phyloP scores from a whole-genome alignment of 2,888 invertebrate genomes.

The Ophraella communa region DNA sequence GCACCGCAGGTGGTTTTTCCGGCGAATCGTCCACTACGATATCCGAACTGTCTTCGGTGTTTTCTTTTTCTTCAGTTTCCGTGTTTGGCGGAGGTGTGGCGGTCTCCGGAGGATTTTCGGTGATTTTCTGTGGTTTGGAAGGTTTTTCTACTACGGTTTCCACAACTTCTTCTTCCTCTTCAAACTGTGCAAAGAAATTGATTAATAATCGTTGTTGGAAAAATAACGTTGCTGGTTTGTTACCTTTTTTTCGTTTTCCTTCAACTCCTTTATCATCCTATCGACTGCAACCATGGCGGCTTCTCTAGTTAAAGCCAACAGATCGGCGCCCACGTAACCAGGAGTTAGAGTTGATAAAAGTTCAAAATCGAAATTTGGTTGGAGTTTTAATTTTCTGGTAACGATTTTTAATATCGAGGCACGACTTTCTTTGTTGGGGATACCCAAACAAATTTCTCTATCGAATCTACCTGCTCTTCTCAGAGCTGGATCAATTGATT shows the following conservation, averaged over 20 bases:
- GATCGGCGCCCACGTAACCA: slow-evolving; percentile 95
- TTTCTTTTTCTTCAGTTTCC: not conserved
- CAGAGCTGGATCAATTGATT: slow-evolving; percentile 90
- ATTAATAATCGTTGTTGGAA: too few species aligned
- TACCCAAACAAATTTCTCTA: slow-evolving; percentile 91
- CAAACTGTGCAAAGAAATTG: too few species aligned
- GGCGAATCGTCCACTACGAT: slow-evolving; percentile 4
- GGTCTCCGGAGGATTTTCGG: not conserved
- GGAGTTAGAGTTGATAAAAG: slow-evolving; percentile 86
- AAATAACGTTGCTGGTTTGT: too few species aligned
- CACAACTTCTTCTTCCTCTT: slow-evolving; percentile 36
- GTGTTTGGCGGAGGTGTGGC: slow-evolving; percentile 2
- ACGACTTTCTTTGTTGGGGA: slow-evolving; percentile 86
- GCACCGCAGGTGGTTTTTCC: not conserved
- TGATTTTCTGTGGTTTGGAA: not conserved
- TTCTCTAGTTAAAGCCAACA: slow-evolving; percentile 84
- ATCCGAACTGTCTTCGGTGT: slow-evolving; percentile 4
- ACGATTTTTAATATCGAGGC: slow-evolving; percentile 78
- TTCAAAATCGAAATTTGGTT: slow-evolving; percentile 73
- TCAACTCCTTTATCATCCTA: slow-evolving; percentile 56
- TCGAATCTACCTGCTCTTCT: slow-evolving; percentile 93
- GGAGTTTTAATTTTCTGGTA: slow-evolving; percentile 73
- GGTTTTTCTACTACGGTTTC: not conserved
- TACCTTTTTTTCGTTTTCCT: slow-evolving; percentile 22
- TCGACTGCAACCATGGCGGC: slow-evolving; percentile 87